Evolutionary conservation across 2,113 vertebrate species (phyloP).

Genomic region (Macaca fascicularis): T2T-MFA8v1.1 NC_088389.1:17335501-17336000

Average conservation of each 20-base stretch:
- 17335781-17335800: background rate
- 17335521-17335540: background rate
- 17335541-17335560: background rate
- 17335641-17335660: background rate
- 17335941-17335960: background rate
- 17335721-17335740: background rate
- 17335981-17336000: background rate
- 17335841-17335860: background rate
- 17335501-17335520: constrained; percentile 16
- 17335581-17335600: background rate
- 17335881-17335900: background rate
- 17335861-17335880: background rate
- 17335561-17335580: background rate
- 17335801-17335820: background rate
- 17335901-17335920: background rate
- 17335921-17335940: background rate
- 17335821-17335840: background rate
- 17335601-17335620: background rate
- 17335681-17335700: background rate
- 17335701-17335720: background rate
- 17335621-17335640: background rate
- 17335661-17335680: background rate
- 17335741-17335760: fast-evolving
- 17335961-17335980: background rate
- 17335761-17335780: background rate